phyloP scores from a whole-genome alignment of 2,797 vertebrate genomes.

The Myripristis jacobus region DNA sequence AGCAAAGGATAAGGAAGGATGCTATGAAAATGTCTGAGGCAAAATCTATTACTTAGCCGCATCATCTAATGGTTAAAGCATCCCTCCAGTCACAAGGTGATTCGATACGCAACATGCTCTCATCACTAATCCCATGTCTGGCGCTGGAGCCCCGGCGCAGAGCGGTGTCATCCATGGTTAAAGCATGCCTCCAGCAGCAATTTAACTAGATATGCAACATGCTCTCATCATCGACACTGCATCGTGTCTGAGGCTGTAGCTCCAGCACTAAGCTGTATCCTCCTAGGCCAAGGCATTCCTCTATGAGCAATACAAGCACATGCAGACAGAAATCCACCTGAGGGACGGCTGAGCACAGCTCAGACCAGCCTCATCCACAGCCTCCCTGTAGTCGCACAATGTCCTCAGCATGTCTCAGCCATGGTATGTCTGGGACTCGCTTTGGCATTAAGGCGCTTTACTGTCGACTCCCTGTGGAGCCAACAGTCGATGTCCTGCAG shows the following conservation, averaged over 20 bases:
- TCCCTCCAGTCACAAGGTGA: too few species aligned
- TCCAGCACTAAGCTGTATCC: conserved; percentile 50
- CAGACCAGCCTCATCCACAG: too few species aligned
- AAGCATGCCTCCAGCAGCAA: conserved; percentile 57
- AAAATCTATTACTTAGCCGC: conserved; percentile 26
- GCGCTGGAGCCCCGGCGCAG: conserved; percentile 46
- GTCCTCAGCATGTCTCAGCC: conserved; percentile 32
- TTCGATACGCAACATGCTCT: too few species aligned
- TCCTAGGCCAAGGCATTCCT: conserved; percentile 38
- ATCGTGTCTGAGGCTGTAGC: conserved; percentile 51
- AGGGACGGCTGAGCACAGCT: too few species aligned
- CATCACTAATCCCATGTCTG: conserved; percentile 60
- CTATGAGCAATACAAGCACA: conserved; percentile 39
- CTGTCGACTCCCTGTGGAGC: background rate
- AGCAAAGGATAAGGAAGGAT: conserved; percentile 22
- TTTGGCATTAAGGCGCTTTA: conserved; percentile 31
- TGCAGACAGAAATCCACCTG: conserved; percentile 49
- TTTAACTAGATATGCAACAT: conserved; percentile 50
- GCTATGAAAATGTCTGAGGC: conserved; percentile 8
- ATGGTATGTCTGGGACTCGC: conserved; percentile 29
- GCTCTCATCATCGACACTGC: conserved; percentile 49
- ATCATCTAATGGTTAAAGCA: too few species aligned
- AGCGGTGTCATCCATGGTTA: conserved; percentile 49
- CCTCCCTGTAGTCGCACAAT: conserved; percentile 4
- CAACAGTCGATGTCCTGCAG: background rate